These are phyloP conservation scores for Uropetala carovei DNA, from an alignment of 2,888 invertebrate genomes.

Conservation along the genomic window DNA sequence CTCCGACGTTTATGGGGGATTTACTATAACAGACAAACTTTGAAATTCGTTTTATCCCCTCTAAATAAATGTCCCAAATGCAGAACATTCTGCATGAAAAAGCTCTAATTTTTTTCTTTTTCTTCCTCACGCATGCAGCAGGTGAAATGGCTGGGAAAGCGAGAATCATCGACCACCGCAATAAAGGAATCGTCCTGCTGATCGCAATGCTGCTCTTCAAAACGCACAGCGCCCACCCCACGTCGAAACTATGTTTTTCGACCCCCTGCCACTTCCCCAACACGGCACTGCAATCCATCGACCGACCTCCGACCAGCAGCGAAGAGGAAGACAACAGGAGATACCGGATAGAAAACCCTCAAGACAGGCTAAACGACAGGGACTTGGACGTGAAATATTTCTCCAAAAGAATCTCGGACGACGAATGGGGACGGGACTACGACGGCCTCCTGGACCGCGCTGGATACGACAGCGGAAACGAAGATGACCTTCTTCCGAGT, in stretches of 20 bases:
- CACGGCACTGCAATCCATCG: not conserved
- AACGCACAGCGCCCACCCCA: slow-evolving; percentile 10
- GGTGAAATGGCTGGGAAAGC: not conserved
- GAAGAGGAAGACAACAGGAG: not conserved
- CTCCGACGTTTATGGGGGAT: too few relatives aligned
- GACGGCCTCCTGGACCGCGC: not conserved
- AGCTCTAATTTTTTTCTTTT: not conserved
- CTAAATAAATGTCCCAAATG: too few relatives aligned
- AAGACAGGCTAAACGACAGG: not conserved
- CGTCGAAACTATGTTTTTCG: slow-evolving; percentile 8
- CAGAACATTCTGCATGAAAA: too few relatives aligned
- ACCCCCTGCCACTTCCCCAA: not conserved
- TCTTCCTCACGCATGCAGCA: not conserved
- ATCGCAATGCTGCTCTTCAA: not conserved
- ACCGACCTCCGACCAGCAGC: not conserved
- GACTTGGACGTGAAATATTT: not conserved
- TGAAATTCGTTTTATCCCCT: too few relatives aligned
- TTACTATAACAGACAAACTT: too few relatives aligned
- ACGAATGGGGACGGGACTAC: not conserved
- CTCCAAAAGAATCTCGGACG: not conserved
- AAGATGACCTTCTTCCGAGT: not conserved
- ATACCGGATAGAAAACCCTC: not conserved
- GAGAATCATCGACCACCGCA: not conserved
- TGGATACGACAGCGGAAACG: not conserved
- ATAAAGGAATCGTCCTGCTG: not conserved